These are phyloP conservation scores for Euwallacea similis DNA, from an alignment of 1,140 invertebrate species.

Conservation along the genomic window DNA sequence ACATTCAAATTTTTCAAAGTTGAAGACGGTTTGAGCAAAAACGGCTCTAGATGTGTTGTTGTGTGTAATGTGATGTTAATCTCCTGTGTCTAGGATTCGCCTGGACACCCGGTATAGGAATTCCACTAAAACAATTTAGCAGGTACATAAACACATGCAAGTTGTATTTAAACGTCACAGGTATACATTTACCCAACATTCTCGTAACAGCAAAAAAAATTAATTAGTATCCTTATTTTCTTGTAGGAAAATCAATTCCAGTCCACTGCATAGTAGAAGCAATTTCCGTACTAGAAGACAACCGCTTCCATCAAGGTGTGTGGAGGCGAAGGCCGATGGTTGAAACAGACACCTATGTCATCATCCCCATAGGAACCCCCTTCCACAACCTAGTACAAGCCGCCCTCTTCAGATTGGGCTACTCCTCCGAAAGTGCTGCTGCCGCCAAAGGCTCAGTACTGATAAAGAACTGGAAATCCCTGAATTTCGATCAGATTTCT, in stretches of 20 bases:
- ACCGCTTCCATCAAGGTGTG: slow-evolving; percentile 54
- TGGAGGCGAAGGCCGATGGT: slow-evolving; percentile 69
- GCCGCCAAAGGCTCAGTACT: slow-evolving; percentile 85
- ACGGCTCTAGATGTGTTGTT: no score
- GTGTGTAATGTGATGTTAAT: no score
- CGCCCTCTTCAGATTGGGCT: slow-evolving; percentile 77
- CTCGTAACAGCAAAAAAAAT: background rate
- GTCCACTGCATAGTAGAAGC: slow-evolving; percentile 90
- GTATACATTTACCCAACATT: background rate
- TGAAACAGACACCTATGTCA: slow-evolving; percentile 90
- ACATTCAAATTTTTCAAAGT: no score
- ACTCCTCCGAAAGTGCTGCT: slow-evolving; percentile 71
- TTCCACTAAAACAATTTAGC: background rate
- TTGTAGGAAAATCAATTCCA: slow-evolving; percentile 85
- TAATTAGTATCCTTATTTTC: slow-evolving; percentile 30
- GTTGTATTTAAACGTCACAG: background rate
- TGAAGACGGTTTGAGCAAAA: no score
- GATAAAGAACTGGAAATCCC: slow-evolving; percentile 92
- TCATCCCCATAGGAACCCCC: slow-evolving; percentile 84
- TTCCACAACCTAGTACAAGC: slow-evolving; percentile 82
- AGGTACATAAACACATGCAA: background rate
- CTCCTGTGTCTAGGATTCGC: no score
- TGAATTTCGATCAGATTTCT: slow-evolving; percentile 86
- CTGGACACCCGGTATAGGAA: no score
- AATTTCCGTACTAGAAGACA: slow-evolving; percentile 70